Base-by-base conservation (phyloP, 2,797 vertebrate genomes). In the Streptopelia turtur region DNA sequence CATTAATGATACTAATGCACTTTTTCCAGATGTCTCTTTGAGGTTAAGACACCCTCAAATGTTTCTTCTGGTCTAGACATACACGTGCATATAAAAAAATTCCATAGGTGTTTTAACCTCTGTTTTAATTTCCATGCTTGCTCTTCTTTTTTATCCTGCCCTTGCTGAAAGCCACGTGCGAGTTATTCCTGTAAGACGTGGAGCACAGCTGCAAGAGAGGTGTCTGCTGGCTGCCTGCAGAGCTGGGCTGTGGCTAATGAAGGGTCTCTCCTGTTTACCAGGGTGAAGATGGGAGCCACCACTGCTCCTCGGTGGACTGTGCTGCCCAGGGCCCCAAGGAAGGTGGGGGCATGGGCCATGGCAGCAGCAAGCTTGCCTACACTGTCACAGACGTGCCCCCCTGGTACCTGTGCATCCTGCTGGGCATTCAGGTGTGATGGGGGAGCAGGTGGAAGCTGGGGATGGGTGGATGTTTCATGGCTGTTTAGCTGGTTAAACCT, bases 401-500 rank as follows among this genome's bases (percentile, higher is more conserved):
- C 2, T 99, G 99, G 99, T 98, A 99, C 94, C 98, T 99, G 83
- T 99, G 99, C 96, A 98, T 99, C 97, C 97, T 99, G 85, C 92
- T 99, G 60, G 99, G 99, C 70, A 98, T 99, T 96, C 99, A 99
- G 99, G 99, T 99, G 97, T 37, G 93, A 94, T 0, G 5, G 66
- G 49, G 30, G 53, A 65, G 45, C 37, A 49, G 22, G 22, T 49
- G 47, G 47, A 65, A 47, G n/a, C n/a, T 83, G 78, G n/a, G 43
- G 5, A 4, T 21, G 37, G 17, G 7, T 56, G 28, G 60, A 55
- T 70, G 13, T 47, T 89, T 37, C 16, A 7, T 24, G 33, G 13
- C 47, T 64, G 25, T 84, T 84, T 49, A 60, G 33, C 13, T 0
- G 5, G 16, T 69, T 90, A 68, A 93, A 81, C 13, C 27, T 56